Evolutionary conservation across 2,113 vertebrate species (phyloP).

Genomic region (Greenwoodochromis staneri): DNA sequence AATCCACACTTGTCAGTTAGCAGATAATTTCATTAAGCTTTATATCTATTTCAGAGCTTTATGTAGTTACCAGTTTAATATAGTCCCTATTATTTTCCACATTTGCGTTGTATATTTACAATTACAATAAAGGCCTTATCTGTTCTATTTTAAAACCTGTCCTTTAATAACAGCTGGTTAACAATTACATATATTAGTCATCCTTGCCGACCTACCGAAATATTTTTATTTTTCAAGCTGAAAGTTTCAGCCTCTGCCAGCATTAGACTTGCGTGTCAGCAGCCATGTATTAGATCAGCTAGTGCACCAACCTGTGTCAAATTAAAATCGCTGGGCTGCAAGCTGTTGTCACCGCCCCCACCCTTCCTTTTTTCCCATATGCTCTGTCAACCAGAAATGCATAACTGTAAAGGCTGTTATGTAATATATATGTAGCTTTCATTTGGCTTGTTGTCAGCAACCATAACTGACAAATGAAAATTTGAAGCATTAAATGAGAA

Average conservation of each 20-base stretch:
- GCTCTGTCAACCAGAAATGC: background rate
- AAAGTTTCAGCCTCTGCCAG: background rate
- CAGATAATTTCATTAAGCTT: background rate
- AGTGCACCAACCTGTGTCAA: background rate
- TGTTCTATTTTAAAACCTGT: background rate
- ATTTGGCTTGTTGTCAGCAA: background rate
- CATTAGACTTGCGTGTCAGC: background rate
- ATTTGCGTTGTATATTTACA: accelerated
- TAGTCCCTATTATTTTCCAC: background rate
- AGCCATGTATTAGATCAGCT: slow-evolving; percentile 11
- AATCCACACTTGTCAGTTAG: background rate
- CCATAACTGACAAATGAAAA: background rate
- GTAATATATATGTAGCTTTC: background rate
- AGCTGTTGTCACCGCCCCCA: background rate
- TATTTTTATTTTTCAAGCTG: background rate
- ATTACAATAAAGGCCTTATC: background rate
- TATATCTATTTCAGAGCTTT: background rate
- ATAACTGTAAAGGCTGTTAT: background rate
- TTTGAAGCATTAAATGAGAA: background rate
- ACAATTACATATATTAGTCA: background rate
- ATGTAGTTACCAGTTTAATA: background rate
- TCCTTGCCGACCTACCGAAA: background rate
- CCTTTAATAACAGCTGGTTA: background rate
- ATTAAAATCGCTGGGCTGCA: slow-evolving; percentile 10
- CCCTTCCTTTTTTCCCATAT: background rate